Evolutionary conservation across 2,888 invertebrate genomes (phyloP).

Genomic region (Parnassius apollo): DNA sequence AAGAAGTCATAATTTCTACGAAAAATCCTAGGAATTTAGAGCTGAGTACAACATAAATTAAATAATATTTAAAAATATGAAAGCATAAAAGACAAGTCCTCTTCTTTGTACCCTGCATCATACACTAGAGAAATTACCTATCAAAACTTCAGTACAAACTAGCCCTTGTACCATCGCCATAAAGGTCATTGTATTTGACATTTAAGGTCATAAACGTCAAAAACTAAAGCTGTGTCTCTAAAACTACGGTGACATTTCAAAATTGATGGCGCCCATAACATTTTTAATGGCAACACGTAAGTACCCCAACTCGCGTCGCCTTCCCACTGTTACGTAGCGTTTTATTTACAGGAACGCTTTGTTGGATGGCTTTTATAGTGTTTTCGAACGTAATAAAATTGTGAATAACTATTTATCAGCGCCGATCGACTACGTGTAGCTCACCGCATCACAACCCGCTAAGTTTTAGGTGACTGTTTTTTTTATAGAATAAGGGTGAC

Average conservation of each 20-base stretch:
- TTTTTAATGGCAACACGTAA: constrained; percentile 66
- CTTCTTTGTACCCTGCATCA: constrained; percentile 1
- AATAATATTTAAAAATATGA: background rate
- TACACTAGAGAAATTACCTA: constrained; percentile 6
- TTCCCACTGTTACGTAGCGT: constrained; percentile 57
- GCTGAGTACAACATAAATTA: too few species aligned
- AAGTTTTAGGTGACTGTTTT: background rate
- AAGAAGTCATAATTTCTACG: too few species aligned
- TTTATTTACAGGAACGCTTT: constrained; percentile 67
- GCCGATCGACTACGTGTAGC: background rate
- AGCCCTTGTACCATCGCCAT: constrained; percentile 16
- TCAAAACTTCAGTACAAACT: constrained; percentile 10
- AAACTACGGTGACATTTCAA: constrained; percentile 62
- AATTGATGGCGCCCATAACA: constrained; percentile 69
- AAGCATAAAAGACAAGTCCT: background rate
- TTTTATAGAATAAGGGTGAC: too few species aligned
- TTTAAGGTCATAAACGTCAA: constrained; percentile 59
- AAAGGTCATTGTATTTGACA: constrained; percentile 35
- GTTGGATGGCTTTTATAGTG: constrained; percentile 62
- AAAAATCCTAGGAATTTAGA: too few species aligned
- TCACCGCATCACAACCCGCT: background rate
- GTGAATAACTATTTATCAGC: constrained; percentile 37
- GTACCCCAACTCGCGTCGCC: constrained; percentile 44
- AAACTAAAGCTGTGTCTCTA: constrained; percentile 59
- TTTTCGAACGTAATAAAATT: constrained; percentile 62